These are phyloP conservation scores for Choreutis nemorana DNA, from an alignment of 2,888 invertebrate genomes.

Conservation along the genomic window DNA sequence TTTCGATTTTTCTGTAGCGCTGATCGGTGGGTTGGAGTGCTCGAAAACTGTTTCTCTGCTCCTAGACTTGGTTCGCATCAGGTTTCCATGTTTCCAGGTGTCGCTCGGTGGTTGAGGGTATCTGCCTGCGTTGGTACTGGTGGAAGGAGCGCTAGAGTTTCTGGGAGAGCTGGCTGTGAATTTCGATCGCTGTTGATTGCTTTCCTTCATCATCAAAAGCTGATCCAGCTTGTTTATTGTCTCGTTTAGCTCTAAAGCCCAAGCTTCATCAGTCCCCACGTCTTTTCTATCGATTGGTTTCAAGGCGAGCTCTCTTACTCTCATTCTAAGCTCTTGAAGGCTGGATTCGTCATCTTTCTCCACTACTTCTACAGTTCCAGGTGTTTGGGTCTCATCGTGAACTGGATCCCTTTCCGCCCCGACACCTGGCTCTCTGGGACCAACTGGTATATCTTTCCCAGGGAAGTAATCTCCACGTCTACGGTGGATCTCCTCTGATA, in stretches of 20 bases:
- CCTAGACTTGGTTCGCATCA: conserved; percentile 37
- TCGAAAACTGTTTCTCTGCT: conserved; percentile 48
- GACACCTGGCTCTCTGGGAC: conserved; percentile 75
- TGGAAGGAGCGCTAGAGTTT: conserved; percentile 47
- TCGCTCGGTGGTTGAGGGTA: conserved; percentile 37
- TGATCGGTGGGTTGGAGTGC: conserved; percentile 34
- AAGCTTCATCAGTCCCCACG: conserved; percentile 72
- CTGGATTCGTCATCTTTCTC: conserved; percentile 62
- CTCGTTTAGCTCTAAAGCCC: conserved; percentile 79
- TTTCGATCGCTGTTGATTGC: conserved; percentile 60
- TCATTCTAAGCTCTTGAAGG: conserved; percentile 72
- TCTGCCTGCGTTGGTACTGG: conserved; percentile 34
- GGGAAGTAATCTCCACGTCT: conserved; percentile 65
- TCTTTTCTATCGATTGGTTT: conserved; percentile 79
- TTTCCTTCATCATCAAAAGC: conserved; percentile 72
- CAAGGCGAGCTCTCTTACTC: conserved; percentile 75
- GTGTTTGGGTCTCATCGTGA: conserved; percentile 34
- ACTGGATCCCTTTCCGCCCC: conserved; percentile 72
- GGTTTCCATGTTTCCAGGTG: conserved; percentile 30
- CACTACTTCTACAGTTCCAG: conserved; percentile 16
- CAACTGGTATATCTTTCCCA: conserved; percentile 53
- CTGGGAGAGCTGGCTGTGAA: conserved; percentile 42
- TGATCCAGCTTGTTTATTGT: conserved; percentile 82
- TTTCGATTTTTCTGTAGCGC: conserved; percentile 45
- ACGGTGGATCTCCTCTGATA: conserved; percentile 91